phyloP scores from a whole-genome alignment of 2,113 vertebrate genomes.

The Willisornis vidua region DNA sequence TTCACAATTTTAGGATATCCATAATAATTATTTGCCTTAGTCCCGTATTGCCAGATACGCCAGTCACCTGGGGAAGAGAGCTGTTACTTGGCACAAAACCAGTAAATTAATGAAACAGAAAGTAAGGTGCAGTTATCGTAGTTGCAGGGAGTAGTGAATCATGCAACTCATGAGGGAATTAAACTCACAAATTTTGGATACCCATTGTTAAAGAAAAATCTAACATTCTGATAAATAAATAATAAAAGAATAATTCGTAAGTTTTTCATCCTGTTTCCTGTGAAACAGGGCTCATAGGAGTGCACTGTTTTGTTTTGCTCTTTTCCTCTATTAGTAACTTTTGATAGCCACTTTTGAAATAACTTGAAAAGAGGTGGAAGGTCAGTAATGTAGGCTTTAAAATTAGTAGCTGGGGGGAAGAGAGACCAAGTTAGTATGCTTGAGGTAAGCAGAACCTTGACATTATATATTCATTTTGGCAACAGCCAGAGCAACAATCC shows the following conservation, averaged over 20 bases:
- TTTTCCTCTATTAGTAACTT: background rate
- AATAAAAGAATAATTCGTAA: background rate
- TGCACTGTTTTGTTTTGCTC: background rate
- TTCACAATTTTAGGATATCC: background rate
- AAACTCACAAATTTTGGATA: background rate
- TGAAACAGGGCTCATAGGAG: background rate
- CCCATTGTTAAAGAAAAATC: background rate
- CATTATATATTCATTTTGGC: background rate
- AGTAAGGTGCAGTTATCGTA: background rate
- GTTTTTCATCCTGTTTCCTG: background rate
- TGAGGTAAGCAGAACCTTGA: background rate
- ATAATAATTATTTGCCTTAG: background rate
- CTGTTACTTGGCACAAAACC: background rate
- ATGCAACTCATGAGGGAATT: background rate
- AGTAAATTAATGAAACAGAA: background rate
- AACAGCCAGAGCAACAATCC: background rate
- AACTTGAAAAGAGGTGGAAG: background rate
- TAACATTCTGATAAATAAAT: background rate
- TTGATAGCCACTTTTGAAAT: background rate
- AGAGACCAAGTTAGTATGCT: background rate
- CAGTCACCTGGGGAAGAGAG: background rate
- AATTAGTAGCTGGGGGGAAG: background rate
- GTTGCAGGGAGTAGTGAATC: background rate
- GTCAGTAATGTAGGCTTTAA: background rate
- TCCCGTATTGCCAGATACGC: background rate